Conservation (phyloP, 2,888 invertebrate species). For the Dendrolimus houi region DNA sequence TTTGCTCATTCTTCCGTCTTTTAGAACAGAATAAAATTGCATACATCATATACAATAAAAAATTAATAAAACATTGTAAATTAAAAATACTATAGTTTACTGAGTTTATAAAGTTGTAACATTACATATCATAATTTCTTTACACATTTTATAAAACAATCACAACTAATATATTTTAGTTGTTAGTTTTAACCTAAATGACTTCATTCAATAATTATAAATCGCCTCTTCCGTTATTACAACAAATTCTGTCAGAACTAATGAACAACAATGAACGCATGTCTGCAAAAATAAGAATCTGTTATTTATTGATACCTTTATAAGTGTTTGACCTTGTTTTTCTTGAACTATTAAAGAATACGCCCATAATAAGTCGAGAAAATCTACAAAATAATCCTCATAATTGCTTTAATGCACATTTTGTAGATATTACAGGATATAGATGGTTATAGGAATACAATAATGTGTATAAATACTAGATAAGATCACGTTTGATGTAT, state of each 20-base stretch:
- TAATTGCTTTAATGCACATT: slow-evolving; percentile 27
- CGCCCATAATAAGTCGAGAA: slow-evolving; percentile 27
- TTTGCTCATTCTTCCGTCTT: too few relatives aligned
- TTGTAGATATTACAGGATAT: slow-evolving; percentile 27
- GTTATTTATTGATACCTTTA: slow-evolving; percentile 4
- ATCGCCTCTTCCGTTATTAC: neutral
- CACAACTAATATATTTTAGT: too few relatives aligned
- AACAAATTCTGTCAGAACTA: neutral
- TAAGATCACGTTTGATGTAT: slow-evolving; percentile 26
- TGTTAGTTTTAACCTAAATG: too few relatives aligned
- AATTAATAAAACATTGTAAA: too few relatives aligned
- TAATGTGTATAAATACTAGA: slow-evolving; percentile 44
- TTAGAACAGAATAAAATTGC: too few relatives aligned
- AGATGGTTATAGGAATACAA: slow-evolving; percentile 34
- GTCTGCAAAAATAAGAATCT: neutral
- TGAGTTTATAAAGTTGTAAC: too few relatives aligned
- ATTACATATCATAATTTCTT: too few relatives aligned
- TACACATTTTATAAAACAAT: too few relatives aligned
- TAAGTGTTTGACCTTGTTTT: slow-evolving; percentile 13
- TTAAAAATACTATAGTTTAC: too few relatives aligned
- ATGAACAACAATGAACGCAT: neutral
- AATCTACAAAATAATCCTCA: slow-evolving; percentile 24
- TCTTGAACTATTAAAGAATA: slow-evolving; percentile 16
- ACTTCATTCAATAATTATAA: neutral
- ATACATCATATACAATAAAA: too few relatives aligned